Evolutionary conservation across 92 coral and sea anemone species (phyloP).

Genomic region (Micromussa lordhowensis): DNA sequence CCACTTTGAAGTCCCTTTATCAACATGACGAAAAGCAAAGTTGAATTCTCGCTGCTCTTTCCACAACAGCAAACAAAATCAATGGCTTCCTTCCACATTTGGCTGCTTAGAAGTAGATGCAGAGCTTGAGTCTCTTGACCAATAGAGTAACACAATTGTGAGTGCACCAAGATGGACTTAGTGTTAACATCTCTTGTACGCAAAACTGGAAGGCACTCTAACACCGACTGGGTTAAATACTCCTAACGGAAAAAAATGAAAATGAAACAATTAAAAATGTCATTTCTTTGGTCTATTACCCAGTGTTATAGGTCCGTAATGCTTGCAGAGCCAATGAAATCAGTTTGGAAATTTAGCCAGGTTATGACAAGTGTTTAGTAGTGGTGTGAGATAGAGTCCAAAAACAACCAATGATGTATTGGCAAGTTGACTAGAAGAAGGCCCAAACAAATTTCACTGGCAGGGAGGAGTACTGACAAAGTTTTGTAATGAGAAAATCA

Average conservation of each 20-base stretch:
- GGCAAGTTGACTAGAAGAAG: too few species aligned
- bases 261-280: background rate
- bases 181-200: constrained; percentile 60
- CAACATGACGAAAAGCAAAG: constrained; percentile 69
- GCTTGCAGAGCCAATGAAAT: background rate
- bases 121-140: constrained; percentile 92
- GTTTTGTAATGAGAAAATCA: too few species aligned
- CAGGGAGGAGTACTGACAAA: too few species aligned
- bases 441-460: too few species aligned
- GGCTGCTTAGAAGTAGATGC: constrained; percentile 77
- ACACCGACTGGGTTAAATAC: constrained; percentile 74
- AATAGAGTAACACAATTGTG: constrained; percentile 74
- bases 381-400: too few species aligned
- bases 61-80: constrained; percentile 70
- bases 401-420: too few species aligned
- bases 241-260: constrained; percentile 50
- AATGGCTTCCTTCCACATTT: constrained; percentile 83
- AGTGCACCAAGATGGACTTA: constrained; percentile 72
- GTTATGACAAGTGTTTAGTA: too few species aligned
- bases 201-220: constrained; percentile 88
- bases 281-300: too few species aligned
- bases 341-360: background rate
- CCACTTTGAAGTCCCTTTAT: constrained; percentile 71
- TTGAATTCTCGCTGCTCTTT: constrained; percentile 40
- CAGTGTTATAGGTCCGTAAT: background rate